Percentiles rank a stretch among this genome's conserved stretches.
Conservation (phyloP, 2,797 vertebrate species). For the Erethizon dorsatum region DNA sequence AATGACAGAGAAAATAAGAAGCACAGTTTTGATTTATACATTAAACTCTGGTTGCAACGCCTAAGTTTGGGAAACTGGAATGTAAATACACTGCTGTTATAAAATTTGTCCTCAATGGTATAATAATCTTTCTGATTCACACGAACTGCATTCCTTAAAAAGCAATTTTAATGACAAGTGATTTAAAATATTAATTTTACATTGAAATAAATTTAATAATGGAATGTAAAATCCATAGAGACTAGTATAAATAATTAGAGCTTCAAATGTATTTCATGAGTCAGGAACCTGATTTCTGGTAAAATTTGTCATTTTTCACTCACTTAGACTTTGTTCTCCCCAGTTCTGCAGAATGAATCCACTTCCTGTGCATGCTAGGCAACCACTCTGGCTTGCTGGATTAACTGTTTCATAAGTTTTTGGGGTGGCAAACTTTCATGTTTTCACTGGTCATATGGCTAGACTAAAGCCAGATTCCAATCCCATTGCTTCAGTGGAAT, state of each 20-base stretch:
- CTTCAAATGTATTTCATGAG: not conserved
- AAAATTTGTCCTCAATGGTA: not conserved
- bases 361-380: not conserved
- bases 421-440: not conserved
- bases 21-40: not conserved
- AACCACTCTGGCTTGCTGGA: not conserved
- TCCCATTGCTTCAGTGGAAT: not conserved
- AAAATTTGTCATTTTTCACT: not conserved
- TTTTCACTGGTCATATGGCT: not conserved
- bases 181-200: slow-evolving; percentile 44
- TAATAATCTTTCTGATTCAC: slow-evolving; percentile 9
- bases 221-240: not conserved
- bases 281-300: not conserved
- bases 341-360: not conserved
- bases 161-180: not conserved
- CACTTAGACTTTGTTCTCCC: not conserved
- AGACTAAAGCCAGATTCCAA: not conserved
- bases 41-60: not conserved
- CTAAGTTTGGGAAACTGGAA: not conserved
- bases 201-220: slow-evolving; percentile 28
- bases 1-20: not conserved
- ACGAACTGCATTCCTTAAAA: not conserved
- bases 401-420: not conserved
- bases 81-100: not conserved
- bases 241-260: not conserved